phyloP scores from a whole-genome alignment of 2,113 vertebrate genomes.

The Brachirus orientalis region DNA sequence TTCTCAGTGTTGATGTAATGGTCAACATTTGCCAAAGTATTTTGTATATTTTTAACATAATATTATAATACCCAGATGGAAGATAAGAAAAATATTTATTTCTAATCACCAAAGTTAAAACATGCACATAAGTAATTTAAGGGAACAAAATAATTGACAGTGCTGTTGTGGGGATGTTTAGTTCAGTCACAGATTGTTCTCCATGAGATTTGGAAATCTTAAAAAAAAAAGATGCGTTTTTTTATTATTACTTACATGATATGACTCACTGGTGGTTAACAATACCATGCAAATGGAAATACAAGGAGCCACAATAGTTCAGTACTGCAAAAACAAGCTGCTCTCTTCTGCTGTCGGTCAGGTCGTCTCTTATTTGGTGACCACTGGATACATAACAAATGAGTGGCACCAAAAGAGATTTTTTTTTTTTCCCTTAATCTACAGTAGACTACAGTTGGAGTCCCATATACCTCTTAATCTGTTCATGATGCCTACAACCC shows the following conservation, averaged over 20 bases:
- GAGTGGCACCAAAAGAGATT: no score
- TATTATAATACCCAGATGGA: conserved; percentile 20
- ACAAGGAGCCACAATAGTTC: neutral
- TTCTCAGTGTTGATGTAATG: neutral
- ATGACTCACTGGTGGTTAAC: no score
- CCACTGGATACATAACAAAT: no score
- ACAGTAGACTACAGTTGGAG: no score
- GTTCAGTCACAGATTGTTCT: no score
- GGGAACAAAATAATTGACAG: no score
- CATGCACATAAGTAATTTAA: conserved; percentile 14
- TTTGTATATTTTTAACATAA: conserved; percentile 25
- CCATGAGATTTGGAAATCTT: conserved; percentile 15
- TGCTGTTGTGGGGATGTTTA: conserved; percentile 11
- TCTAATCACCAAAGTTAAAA: conserved; percentile 3
- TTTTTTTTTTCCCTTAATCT: no score
- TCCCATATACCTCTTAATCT: neutral
- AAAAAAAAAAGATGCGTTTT: neutral
- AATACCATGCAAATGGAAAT: no score
- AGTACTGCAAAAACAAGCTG: no score
- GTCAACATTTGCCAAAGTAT: neutral
- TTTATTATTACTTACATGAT: neutral
- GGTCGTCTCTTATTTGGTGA: neutral
- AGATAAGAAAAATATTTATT: neutral
- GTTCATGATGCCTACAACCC: neutral
- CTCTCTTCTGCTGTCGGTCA: neutral